These are phyloP conservation scores for Ranitomeya imitator DNA, from an alignment of 2,113 vertebrate genomes.

Conservation along the genomic window DNA sequence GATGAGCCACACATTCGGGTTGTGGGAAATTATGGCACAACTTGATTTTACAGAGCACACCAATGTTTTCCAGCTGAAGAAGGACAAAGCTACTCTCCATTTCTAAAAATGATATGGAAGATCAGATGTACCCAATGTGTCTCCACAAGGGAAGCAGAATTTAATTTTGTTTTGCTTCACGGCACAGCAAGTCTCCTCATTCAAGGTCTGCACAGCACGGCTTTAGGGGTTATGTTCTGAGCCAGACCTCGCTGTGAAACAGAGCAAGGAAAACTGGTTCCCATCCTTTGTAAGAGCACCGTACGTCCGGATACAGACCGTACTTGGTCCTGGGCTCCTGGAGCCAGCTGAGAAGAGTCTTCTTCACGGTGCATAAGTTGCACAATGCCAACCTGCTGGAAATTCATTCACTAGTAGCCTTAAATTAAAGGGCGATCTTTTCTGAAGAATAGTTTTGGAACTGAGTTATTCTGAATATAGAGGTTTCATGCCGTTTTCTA, in stretches of 20 bases:
- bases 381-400: slow-evolving; percentile 10
- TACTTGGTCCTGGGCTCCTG: background rate
- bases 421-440: slow-evolving; percentile 5
- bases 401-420: background rate
- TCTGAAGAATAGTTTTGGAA: background rate
- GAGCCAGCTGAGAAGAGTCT: background rate
- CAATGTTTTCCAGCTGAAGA: slow-evolving; percentile 14
- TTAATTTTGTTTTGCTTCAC: slow-evolving; percentile 46
- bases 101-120: background rate
- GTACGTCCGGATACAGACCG: background rate
- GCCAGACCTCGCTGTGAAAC: slow-evolving; percentile 3
- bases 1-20: slow-evolving; percentile 23
- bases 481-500: background rate
- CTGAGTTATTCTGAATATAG: background rate
- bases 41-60: slow-evolving; percentile 8
- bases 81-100: background rate
- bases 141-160: slow-evolving; percentile 23
- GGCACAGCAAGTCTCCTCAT: slow-evolving; percentile 22
- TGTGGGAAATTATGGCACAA: slow-evolving; percentile 2
- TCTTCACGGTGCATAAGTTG: background rate
- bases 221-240: slow-evolving; percentile 11
- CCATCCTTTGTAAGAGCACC: background rate
- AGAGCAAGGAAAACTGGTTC: slow-evolving; percentile 17
- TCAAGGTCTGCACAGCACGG: slow-evolving; percentile 25
- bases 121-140: background rate